Conservation (phyloP, 2,888 invertebrate genomes). For the Chromoteleia sp. region DNA sequence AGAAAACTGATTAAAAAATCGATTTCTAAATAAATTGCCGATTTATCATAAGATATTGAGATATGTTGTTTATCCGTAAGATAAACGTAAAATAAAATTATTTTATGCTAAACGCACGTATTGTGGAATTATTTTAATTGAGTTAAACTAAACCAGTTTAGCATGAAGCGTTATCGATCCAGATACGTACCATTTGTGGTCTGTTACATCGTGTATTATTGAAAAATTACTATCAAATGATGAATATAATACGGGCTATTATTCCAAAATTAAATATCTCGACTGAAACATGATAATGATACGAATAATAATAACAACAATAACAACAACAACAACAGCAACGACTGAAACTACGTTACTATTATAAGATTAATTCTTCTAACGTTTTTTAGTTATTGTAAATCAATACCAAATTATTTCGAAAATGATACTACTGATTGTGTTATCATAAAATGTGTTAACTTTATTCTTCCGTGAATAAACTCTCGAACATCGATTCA, state of each 20-base stretch:
- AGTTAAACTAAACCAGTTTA: slow-evolving; percentile 14
- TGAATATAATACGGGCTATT: neutral
- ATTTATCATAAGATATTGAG: slow-evolving; percentile 27
- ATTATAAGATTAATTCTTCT: no score
- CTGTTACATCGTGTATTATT: neutral
- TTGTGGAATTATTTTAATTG: slow-evolving; percentile 17
- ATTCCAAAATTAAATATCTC: neutral
- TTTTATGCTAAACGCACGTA: slow-evolving; percentile 1
- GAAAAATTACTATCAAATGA: slow-evolving; percentile 4
- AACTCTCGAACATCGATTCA: no score
- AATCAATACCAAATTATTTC: no score
- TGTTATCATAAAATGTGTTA: no score
- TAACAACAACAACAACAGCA: no score
- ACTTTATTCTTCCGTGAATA: no score
- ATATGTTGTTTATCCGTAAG: neutral
- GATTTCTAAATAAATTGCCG: slow-evolving; percentile 38
- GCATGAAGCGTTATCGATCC: slow-evolving; percentile 7
- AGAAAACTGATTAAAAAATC: slow-evolving; percentile 60
- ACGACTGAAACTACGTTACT: no score
- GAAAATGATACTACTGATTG: no score
- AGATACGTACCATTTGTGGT: neutral
- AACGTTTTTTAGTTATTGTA: no score
- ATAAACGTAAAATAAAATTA: slow-evolving; percentile 15
- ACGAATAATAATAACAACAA: no score
- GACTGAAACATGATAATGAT: no score